Evolutionary conservation across 2,113 vertebrate species (phyloP).

Genomic region (Camelus dromedarius): DNA sequence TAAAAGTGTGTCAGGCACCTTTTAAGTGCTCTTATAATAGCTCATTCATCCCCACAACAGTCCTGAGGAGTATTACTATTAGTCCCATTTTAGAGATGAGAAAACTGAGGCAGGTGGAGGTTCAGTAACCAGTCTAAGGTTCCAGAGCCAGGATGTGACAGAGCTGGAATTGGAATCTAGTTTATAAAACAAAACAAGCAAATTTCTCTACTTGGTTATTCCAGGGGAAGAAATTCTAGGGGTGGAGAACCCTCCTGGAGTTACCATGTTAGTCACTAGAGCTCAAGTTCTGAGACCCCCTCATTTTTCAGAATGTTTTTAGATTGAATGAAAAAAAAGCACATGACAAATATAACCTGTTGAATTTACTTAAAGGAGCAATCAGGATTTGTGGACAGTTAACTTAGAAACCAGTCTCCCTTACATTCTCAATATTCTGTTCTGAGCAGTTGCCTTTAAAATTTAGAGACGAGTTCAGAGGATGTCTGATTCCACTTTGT

Average conservation of each 20-base stretch:
- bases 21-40: neutral
- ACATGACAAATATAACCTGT: neutral
- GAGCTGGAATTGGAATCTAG: neutral
- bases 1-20: neutral
- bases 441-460: neutral
- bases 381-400: neutral
- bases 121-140: neutral
- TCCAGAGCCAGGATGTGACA: neutral
- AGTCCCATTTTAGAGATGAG: neutral
- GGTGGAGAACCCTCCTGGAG: neutral
- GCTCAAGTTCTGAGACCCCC: neutral
- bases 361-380: neutral
- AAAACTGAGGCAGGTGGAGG: neutral
- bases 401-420: neutral
- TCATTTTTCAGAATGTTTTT: neutral
- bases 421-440: accelerated
- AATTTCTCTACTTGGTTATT: neutral
- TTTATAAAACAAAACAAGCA: neutral
- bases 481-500: accelerated
- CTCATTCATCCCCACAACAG: neutral
- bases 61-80: neutral
- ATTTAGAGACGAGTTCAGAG: neutral
- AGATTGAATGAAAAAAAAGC: neutral
- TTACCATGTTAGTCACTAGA: neutral
- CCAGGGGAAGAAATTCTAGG: neutral